Evolutionary conservation across 2,888 invertebrate genomes (phyloP), one percentile per base, ranked within the genome.

Genomic region (Brachypalpus laphriformis): DNA sequence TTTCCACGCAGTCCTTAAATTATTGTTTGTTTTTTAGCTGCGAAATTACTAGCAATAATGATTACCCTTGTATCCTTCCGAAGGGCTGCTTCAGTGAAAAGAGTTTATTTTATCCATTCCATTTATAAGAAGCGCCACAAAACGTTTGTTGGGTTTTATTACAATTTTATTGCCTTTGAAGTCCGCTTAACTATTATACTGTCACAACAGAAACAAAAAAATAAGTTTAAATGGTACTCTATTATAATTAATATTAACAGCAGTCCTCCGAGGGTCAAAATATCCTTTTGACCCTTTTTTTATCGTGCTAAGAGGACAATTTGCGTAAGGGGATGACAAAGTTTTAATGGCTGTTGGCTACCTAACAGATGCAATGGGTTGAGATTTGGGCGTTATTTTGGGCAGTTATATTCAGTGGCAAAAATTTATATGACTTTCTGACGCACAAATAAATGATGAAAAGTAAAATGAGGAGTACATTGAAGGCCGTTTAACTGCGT

Each of bases 211-310:
- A 54, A 28, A 54, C 28, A 54, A 28, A 14, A 3, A 25, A 49
- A 25, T 7, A 25, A 28, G 25, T n/a, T 22, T 49, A 54, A 54
- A 54, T 28, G 18, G 54, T 54, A 54, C 54, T 54, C 28, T n/a
- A 31, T 54, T 14, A 31, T 54, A 54, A 31, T 54, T 54, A 54
- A 54, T 31, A 51, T 51, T 51, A 51, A 51, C 14, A 51, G 28
- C 28, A 28, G 2, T 25, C 51, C 51, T 6, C 18, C 25, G 3
- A 51, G 28, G 49, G 18, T 49, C n/a, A n/a, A 25, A 54, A 6
- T 3, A 31, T 31, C 31, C 25, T 16, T 54, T 54, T 31, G 14
- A 14, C 28, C 54, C 28, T 14, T 18, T 25, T 54, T 54, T 54
- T 54, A 31, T n/a, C 9, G 31, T n/a, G 25, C n/a, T 25, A 28